Conservation (phyloP, 2,888 invertebrate genomes). For the Alcis repandata region DNA sequence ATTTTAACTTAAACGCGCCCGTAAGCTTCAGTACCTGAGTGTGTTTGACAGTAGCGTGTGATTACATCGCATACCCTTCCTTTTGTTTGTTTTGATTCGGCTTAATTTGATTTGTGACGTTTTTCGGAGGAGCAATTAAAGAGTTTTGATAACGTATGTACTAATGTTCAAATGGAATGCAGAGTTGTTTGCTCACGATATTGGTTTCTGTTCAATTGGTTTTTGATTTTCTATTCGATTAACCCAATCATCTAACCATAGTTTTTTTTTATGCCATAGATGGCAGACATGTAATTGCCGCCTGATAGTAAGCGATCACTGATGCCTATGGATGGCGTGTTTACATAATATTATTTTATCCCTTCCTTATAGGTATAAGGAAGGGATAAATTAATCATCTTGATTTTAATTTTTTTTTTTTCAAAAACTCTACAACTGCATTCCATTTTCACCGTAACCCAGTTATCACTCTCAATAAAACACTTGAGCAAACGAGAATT, state of each 20-base stretch:
- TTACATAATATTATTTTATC: too few relatives aligned
- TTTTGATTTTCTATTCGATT: neutral
- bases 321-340: too few relatives aligned
- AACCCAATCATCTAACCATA: too few relatives aligned
- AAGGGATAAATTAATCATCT: neutral
- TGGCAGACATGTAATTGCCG: too few relatives aligned
- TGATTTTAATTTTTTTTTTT: neutral
- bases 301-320: too few relatives aligned
- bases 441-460: neutral
- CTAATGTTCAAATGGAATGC: neutral
- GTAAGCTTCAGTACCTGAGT: conserved; percentile 80
- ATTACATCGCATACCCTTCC: conserved; percentile 82
- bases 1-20: conserved; percentile 85
- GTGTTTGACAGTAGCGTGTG: conserved; percentile 85
- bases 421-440: neutral
- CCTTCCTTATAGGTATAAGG: too few relatives aligned
- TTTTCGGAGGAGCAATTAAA: conserved; percentile 53
- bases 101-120: conserved; percentile 83
- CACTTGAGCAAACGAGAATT: conserved; percentile 60
- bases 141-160: conserved; percentile 51
- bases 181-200: neutral
- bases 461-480: conserved; percentile 61
- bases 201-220: too few relatives aligned
- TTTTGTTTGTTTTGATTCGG: conserved; percentile 83
- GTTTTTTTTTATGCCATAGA: too few relatives aligned